phyloP scores from a whole-genome alignment of 2,113 vertebrate species.

The Mobula hypostoma region DNA sequence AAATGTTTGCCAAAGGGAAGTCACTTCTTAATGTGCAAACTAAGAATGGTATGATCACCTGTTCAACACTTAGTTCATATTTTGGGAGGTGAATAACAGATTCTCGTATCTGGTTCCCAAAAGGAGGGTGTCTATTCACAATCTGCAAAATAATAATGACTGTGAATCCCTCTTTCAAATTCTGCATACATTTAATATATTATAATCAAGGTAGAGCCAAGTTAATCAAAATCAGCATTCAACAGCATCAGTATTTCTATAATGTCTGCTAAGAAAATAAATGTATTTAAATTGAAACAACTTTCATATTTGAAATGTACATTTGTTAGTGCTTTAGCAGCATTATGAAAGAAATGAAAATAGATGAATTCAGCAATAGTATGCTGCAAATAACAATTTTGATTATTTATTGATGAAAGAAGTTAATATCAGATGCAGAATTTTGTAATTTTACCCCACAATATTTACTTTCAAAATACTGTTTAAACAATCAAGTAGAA shows the following conservation, averaged over 20 bases:
- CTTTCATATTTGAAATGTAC: neutral
- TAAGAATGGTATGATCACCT: constrained; percentile 52
- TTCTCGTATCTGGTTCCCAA: constrained; percentile 96
- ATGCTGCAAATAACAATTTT: neutral
- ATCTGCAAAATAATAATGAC: constrained; percentile 62
- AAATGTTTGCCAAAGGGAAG: neutral
- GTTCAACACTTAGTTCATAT: constrained; percentile 75
- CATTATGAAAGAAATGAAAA: neutral
- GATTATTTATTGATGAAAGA: neutral
- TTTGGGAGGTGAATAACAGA: constrained; percentile 79
- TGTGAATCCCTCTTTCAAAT: neutral
- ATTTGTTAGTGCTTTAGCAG: neutral
- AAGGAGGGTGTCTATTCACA: constrained; percentile 90
- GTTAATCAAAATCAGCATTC: neutral
- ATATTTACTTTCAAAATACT: neutral
- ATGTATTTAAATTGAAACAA: neutral
- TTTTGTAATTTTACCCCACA: neutral
- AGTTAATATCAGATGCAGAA: neutral
- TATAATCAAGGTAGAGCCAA: neutral
- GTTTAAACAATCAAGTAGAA: neutral
- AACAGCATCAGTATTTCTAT: neutral
- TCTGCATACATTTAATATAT: neutral
- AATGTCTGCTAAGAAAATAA: neutral
- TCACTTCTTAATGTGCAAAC: neutral
- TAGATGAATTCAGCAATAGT: neutral